Evolutionary conservation across 1,140 invertebrate species (phyloP).

Genomic region (Bombus fervidus): DNA sequence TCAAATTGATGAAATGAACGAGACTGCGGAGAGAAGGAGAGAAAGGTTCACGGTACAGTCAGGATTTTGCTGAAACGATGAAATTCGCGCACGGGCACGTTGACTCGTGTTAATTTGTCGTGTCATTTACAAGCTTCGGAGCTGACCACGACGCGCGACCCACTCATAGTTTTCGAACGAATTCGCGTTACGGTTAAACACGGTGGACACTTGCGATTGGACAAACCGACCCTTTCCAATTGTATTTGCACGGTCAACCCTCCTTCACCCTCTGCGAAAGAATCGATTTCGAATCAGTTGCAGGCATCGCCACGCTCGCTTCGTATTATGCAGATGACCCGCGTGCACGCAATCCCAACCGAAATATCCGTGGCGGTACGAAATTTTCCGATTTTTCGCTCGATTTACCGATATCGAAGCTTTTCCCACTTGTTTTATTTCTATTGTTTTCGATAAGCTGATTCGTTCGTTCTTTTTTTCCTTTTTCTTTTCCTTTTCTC

Average conservation of each 20-base stretch:
- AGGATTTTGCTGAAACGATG: background rate
- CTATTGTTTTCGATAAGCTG: background rate
- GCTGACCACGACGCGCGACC: background rate
- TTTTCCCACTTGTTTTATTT: background rate
- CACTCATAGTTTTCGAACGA: background rate
- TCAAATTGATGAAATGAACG: background rate
- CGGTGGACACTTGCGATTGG: constrained; percentile 1
- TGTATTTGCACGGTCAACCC: background rate
- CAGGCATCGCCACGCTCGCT: constrained; percentile 1
- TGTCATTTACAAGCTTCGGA: background rate
- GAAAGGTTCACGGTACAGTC: background rate
- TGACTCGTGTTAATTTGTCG: background rate
- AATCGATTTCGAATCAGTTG: constrained; percentile 35
- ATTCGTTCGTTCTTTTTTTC: background rate
- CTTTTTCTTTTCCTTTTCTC: too few relatives aligned
- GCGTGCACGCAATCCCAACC: constrained; percentile 4
- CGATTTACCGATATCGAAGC: background rate
- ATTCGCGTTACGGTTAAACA: constrained; percentile 10
- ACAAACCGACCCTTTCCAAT: background rate
- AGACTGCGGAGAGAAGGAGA: too few relatives aligned
- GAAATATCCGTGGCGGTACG: constrained; percentile 16
- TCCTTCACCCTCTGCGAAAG: background rate
- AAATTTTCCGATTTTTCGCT: constrained; percentile 29
- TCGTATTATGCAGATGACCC: constrained; percentile 38
- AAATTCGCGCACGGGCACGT: background rate